phyloP scores from a whole-genome alignment of 2,888 invertebrate species.

The Herminia tarsipennalis region DNA sequence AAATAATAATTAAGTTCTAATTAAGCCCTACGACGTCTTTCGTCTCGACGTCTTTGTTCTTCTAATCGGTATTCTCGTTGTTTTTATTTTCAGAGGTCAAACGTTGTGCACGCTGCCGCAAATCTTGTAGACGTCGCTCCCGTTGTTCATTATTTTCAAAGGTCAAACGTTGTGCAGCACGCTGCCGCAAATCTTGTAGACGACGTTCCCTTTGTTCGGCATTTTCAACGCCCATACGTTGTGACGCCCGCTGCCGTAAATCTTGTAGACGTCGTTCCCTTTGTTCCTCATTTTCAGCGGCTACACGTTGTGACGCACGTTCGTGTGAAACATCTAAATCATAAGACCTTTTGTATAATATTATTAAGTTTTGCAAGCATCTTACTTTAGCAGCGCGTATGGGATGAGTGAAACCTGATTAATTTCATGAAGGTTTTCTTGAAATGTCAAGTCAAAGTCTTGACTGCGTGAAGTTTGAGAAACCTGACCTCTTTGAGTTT shows the following conservation, averaged over 20 bases:
- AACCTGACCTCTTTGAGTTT: no score
- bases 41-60: constrained; percentile 22
- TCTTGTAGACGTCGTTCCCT: constrained; percentile 15
- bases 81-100: constrained; percentile 1
- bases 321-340: constrained; percentile 10
- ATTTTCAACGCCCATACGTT: constrained; percentile 8
- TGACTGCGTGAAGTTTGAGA: not conserved
- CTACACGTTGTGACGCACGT: constrained; percentile 6
- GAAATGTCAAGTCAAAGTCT: not conserved
- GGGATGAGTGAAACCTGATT: not conserved
- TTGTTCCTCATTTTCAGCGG: constrained; percentile 13
- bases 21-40: constrained; percentile 17
- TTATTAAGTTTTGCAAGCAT: constrained; percentile 18
- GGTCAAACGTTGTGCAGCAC: constrained; percentile 6
- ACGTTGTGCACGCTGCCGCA: not conserved
- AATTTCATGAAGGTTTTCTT: not conserved
- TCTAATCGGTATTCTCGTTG: constrained; percentile 8
- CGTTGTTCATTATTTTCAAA: constrained; percentile 11
- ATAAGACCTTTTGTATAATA: constrained; percentile 14
- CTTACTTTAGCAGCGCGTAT: constrained; percentile 12
- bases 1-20: constrained; percentile 22
- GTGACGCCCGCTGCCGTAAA: not conserved
- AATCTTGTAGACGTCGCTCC: constrained; percentile 6
- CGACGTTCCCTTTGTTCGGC: constrained; percentile 4
- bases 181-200: constrained; percentile 10